Conservation (phyloP, 2,888 invertebrate genomes). For the Carcina quercana region DNA sequence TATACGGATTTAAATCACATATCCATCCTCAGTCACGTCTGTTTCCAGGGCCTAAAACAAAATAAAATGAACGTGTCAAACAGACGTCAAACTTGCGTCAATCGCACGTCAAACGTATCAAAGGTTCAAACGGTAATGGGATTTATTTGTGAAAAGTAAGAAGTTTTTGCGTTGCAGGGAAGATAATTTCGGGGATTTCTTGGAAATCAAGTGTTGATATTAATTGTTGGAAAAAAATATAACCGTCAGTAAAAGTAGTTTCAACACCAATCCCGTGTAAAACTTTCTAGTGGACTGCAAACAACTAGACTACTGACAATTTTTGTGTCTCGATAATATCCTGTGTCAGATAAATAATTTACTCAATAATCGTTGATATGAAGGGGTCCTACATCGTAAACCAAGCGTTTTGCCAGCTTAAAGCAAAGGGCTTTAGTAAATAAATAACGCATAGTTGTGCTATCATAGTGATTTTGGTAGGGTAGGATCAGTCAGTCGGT, state of each 20-base stretch:
- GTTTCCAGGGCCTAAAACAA: too few relatives aligned
- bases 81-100: too few relatives aligned
- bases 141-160: slow-evolving; percentile 12
- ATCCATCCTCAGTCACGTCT: too few relatives aligned
- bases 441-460: not conserved
- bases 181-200: slow-evolving; percentile 4
- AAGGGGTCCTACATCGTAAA: not conserved
- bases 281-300: not conserved
- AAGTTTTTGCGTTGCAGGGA: slow-evolving; percentile 25
- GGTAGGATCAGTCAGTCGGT: slow-evolving; percentile 8
- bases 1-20: too few relatives aligned
- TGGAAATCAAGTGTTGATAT: not conserved
- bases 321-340: slow-evolving; percentile 7
- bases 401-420: not conserved
- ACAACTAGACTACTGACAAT: not conserved
- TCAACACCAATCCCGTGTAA: not conserved
- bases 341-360: slow-evolving; percentile 9
- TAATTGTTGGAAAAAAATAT: not conserved
- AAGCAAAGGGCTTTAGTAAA: too few relatives aligned
- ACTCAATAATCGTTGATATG: slow-evolving; percentile 1
- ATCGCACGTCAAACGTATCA: too few relatives aligned
- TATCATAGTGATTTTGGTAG: not conserved
- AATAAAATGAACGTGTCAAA: too few relatives aligned
- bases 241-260: not conserved
- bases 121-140: too few relatives aligned